Base-by-base conservation (phyloP, 2,888 invertebrate species). In the Cerceris rybyensis region DNA sequence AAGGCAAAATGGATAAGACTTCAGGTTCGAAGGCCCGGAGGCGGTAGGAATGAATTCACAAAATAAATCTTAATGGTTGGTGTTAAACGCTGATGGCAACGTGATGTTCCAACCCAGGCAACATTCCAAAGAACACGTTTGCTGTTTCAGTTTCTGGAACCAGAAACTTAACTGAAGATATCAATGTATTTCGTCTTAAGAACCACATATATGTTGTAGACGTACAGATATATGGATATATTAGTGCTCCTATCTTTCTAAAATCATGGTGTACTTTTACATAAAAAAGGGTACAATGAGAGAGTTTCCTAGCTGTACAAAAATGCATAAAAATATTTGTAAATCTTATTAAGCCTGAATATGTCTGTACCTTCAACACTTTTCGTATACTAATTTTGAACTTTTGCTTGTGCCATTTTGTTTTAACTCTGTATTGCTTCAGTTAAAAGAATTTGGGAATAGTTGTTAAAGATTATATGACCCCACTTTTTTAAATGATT, bases 61-160 rank as follows among this genome's bases (percentile, higher is more conserved):
- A 84, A 73, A 82, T 85, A 85, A 82, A 85, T 83, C 75, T 81
- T 55, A 60, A 43, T 43, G 64, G 64, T 59, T 59, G 58, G 60
- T 67, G 72, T 74, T 71, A 80, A 79, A 78, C 77, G 66, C 55
- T 55, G 14, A 42, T 63, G 72, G 61, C 63, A 50, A 52, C 73
- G 43, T 57, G 67, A 72, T 64, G 69, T 70, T 55, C 63, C 74
- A 66, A 83, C 70, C 67, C 80, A 71, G 84, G 87, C 90, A 75
- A 83, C 90, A 90, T 90, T 91, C 90, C 91, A 86, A 55, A 87
- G 86, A 90, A 90, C 89, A 90, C 87, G 89, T 90, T 89, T 88
- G 84, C 83, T 80, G 80, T 86, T 87, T 86, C 81, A 85, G 81
- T 84, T 85, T 87, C 86, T 81, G 75, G 28, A 28, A 14, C 59